Evolutionary conservation across 2,797 vertebrate genomes (phyloP).

Genomic region (Hozukius guyotensis): DNA sequence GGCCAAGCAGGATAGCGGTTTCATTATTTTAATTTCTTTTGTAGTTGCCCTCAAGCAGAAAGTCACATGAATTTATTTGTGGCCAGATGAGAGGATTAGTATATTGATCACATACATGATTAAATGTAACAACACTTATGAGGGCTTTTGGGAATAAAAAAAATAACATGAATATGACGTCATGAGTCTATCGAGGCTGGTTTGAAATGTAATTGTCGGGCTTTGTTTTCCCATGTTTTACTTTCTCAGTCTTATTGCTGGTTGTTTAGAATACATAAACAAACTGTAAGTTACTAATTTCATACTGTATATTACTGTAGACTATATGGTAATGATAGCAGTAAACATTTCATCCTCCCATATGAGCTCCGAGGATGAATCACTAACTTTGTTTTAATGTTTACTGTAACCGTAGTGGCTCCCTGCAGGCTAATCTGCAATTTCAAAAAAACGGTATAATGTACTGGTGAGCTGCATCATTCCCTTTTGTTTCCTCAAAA

Average conservation of each 20-base stretch:
- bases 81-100: constrained; percentile 53
- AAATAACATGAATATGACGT: background rate
- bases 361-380: constrained; percentile 25
- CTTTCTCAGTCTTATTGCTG: background rate
- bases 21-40: constrained; percentile 70
- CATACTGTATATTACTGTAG: background rate
- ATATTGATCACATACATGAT: constrained; percentile 65
- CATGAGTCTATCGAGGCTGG: background rate
- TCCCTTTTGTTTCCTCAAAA: constrained; percentile 33
- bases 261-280: background rate
- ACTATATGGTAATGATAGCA: constrained; percentile 4
- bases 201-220: background rate
- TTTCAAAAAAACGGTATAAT: constrained; percentile 5
- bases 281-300: constrained; percentile 8
- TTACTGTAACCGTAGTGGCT: background rate
- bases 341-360: background rate
- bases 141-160: constrained; percentile 27
- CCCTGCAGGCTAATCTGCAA: constrained; percentile 18
- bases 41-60: constrained; percentile 43
- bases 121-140: constrained; percentile 50
- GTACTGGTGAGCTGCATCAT: background rate
- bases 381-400: constrained; percentile 5
- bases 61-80: constrained; percentile 49
- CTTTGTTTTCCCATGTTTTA: background rate
- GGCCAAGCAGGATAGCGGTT: constrained; percentile 44